Evolutionary conservation across 2,888 invertebrate genomes (phyloP).

Genomic region (Panopea generosa): DNA sequence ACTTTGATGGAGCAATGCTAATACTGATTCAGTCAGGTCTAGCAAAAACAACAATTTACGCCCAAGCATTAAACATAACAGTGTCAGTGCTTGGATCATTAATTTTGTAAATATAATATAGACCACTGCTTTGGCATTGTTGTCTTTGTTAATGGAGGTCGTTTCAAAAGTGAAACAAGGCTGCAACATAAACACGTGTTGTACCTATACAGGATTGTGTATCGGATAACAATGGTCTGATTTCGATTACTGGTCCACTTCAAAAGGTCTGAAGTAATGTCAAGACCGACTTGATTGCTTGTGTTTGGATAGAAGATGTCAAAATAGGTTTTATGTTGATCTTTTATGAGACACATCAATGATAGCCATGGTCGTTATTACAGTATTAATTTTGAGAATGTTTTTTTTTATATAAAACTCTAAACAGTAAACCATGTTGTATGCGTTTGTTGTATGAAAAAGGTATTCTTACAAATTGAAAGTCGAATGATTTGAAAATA

Average conservation of each 20-base stretch:
- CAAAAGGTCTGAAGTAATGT: not conserved
- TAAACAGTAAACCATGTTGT: too few species aligned
- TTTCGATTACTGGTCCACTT: conserved; percentile 4
- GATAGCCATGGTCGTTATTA: too few species aligned
- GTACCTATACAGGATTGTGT: not conserved
- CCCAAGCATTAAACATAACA: not conserved
- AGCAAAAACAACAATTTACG: not conserved
- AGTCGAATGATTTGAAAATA: too few species aligned
- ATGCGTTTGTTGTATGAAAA: too few species aligned
- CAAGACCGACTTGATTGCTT: not conserved
- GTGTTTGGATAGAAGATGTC: too few species aligned
- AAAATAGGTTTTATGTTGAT: too few species aligned
- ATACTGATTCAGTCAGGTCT: not conserved
- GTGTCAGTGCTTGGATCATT: conserved; percentile 21
- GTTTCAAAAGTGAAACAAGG: conserved; percentile 14
- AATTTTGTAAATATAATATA: conserved; percentile 4
- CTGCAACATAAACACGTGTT: conserved; percentile 33
- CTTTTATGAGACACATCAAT: too few species aligned
- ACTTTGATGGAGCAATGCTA: too few species aligned
- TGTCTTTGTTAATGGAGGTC: conserved; percentile 51
- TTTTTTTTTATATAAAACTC: too few species aligned
- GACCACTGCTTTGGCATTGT: conserved; percentile 29
- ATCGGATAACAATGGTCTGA: not conserved
- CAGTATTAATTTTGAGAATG: too few species aligned
- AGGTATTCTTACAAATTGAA: too few species aligned